Base-by-base conservation (phyloP, 2,888 invertebrate genomes). In the Eilema caniola region DNA sequence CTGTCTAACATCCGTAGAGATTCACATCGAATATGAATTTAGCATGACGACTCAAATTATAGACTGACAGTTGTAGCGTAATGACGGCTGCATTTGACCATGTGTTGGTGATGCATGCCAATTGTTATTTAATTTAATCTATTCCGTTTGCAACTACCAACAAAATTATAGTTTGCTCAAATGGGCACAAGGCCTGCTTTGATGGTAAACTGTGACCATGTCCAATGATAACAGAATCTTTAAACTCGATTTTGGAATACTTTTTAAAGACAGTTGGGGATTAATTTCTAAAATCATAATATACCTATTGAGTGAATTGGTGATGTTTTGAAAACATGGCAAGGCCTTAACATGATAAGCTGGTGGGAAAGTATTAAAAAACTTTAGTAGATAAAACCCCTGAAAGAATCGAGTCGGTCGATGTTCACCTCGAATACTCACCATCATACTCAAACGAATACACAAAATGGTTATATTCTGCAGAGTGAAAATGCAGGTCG, bases 1-100 rank as follows among this genome's bases (percentile, higher is more conserved):
- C 5, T 5, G 14, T n/a, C 11, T 23, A n/a, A 23, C 23, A 33
- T 47, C 20, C n/a, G 31, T 61, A 31, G 7, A 12, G 5, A 33
- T 7, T 8, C 31, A 10, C 31, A 4, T 12, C 14, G 33, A 41
- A 41, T 16, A 24, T 37, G 7, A 56, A 28, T 28, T 24, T 23
- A 66, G 12, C 65, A 31, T 23, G 23, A 56, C 23, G 10, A 24
- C 31, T 57, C 14, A 57, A 65, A 56, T 65, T 56, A 65, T 16
- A 23, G 31, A 31, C 16, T 16, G 14, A 62, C 24, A 20, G 37
- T 24, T 41, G 20, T 62, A 24, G 37, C 37, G 62, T 41, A 62
- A 62, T 41, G 62, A 62, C 37, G n/a, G 37, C 24, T 62, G 16
- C 24, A 41, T 24, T 37, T 24, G 37, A 62, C 23, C 20, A 62